Base-by-base conservation (phyloP, 2,113 vertebrate species). In the Tichodroma muraria region DNA sequence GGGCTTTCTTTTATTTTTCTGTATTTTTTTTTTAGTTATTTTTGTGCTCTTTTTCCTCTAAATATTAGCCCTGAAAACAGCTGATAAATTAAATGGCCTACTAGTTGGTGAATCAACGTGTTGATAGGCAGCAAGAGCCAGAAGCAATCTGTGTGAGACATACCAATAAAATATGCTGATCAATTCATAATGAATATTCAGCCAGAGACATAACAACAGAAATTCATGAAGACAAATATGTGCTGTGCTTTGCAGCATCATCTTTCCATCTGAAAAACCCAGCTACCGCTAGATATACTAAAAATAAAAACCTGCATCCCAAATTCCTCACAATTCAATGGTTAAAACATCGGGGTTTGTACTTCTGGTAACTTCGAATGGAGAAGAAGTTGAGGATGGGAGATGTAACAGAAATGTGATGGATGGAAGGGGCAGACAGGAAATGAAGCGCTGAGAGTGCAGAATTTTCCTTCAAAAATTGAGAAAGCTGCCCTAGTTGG, bases 131-230 rank as follows among this genome's bases (percentile, higher is more conserved):
- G 42, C 31, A 91, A 79, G 57, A 86, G 65, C 47, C 61, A 68
- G 73, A 75, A 73, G 56, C 44, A 64, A 44, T 65, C 69, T 84
- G 78, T 70, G n/a, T 69, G 65, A 91, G 57, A 76, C 57, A 49
- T 56, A 71, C 15, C 75, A 91, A 79, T 94, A 85, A 85, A 92
- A 81, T 64, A 54, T 23, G 2, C 66, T 87, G 73, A 79, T 95
- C 61, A 91, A 87, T 79, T 93, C 70, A 37, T 85, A 64, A 79
- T 78, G 52, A 87, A 88, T 85, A 85, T 79, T 85, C 70, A 93
- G 70, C 21, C 57, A 52, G 75, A 90, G 40, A 60, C 37, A 44
- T 53, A 81, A 75, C 20, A 87, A 63, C 14, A 56, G 78, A 94
- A 89, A 61, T 76, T 89, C 40, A n/a, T 33, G 40, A 56, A 89